Base-by-base conservation (phyloP, 1,140 invertebrate genomes). In the Drosophila suzukii region DNA sequence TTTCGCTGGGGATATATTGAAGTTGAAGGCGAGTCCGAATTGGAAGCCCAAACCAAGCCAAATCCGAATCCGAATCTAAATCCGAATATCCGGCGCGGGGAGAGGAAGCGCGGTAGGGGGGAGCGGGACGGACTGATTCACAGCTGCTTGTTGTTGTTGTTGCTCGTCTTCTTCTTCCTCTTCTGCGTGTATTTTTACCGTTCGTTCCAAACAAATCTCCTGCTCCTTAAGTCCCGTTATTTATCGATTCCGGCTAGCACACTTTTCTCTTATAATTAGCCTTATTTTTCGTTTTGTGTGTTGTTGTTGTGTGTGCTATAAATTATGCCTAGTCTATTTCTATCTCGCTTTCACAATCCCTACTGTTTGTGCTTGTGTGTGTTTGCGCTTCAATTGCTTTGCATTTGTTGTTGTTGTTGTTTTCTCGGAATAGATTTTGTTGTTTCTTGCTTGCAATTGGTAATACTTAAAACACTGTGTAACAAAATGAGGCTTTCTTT, bases 401-500 rank as follows among this genome's bases (percentile, higher is more conserved):
- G 74, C 10, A 41, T 83, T 86, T 80, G 79, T 75, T 81, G 66
- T 47, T 82, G 63, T 63, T 81, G 67, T 50, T 55, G 8, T 50
- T n/a, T 11, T 39, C 13, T 55, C 39, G 54, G 51, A 41, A n/a
- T 30, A 15, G 30, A 41, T 39, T 39, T 41, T 61, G 53, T 54
- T 61, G 15, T 41, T 56, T 10, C 60, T 43, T 17, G n/a, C n/a
- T 60, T 56, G 49, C 57, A 61, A 70, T 62, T 70, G 51, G 53
- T 50, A 39, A 44, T 44, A 44, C 43, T 49, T 66, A 36, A 36
- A 51, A 12, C 56, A 50, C 57, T 55, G 43, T 47, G 38, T 41
- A 41, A 56, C 27, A 68, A 55, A 71, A 60, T 13, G 3, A 11
- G 8, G 13, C 44, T n/a, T 43, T 11, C 20, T 46, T 61, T 36